Evolutionary conservation across 1,140 invertebrate genomes (phyloP), one percentile per base, ranked within the genome.

Genomic region (Zaprionus tsacasi): DNA sequence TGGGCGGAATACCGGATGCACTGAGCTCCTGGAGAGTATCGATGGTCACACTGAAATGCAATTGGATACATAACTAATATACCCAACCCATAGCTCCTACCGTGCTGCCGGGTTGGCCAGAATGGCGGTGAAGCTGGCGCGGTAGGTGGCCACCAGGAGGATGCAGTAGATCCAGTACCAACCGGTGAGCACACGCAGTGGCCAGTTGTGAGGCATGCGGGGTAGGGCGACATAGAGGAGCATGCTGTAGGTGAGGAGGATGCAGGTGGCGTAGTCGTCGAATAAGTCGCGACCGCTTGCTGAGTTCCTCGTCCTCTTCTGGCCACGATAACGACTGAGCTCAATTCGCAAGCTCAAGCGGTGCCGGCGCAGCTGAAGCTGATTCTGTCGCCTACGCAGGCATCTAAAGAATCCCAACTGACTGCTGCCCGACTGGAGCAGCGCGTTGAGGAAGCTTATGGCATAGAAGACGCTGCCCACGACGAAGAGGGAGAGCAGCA

Each of bases 111-210:
- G 96, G 93, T 96, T 96, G 6, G 96, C 96, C 36, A 97, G 92
- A 48, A 96, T 96, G 0, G 96, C 96, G 0, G 96, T 97, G 94
- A 98, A 96, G 70, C 96, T 97, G 0, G 96, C 96, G 83, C 95
- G 92, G 90, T 97, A 98, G 4, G 95, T 94, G 4, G 96, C 96
- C 0, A 95, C 95, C 30, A 97, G 94, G 6, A 97, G 93, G 60
- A 97, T 95, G 80, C 95, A 96, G 81, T 97, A 98, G 0, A 97
- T 86, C 96, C 96, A 97, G 93, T 97, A 97, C 95, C 96, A 97
- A 2, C 96, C 96, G 17, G 96, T 96, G 11, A 97, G 93, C 13
- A 97, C 91, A 38, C 96, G 93, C 43, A 97, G 92, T 0, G 96
- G 95, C 96, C 96, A 97, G 27, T 95, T 95, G 10, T 93, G 93